These are phyloP conservation scores for Pyrrhosoma nymphula DNA, from an alignment of 2,888 invertebrate species.

Conservation along the genomic window DNA sequence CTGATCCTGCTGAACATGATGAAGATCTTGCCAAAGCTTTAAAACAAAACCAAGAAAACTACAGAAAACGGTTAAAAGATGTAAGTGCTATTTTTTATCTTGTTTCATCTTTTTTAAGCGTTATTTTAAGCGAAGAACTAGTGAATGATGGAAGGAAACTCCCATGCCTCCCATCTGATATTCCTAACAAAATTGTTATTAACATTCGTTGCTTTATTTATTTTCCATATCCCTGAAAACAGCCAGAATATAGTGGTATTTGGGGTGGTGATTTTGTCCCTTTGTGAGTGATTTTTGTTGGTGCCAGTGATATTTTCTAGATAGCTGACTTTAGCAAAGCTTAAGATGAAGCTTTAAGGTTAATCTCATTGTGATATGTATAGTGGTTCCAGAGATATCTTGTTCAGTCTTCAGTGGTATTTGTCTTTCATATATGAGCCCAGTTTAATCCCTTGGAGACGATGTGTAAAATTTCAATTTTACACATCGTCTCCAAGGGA, in stretches of 20 bases:
- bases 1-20: conserved; percentile 44
- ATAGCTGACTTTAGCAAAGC: background rate
- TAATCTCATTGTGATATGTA: no score
- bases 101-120: background rate
- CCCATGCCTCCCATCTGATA: no score
- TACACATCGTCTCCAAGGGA: no score
- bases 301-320: background rate
- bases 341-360: no score
- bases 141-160: no score
- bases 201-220: background rate
- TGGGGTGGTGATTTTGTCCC: background rate
- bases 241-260: background rate
- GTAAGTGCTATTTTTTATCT: background rate
- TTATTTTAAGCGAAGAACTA: background rate
- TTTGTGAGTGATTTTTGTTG: background rate
- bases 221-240: background rate
- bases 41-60: background rate
- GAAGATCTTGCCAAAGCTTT: background rate
- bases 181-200: no score
- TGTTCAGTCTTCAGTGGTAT: no score
- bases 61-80: background rate
- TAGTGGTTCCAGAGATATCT: no score
- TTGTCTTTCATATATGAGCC: no score
- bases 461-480: no score
- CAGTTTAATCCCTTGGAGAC: no score